A percentile compares a stretch with the other conserved stretches of the same genome.
Evolutionary conservation across 2,888 invertebrate species (phyloP).

Genomic region (Blera fallax): DNA sequence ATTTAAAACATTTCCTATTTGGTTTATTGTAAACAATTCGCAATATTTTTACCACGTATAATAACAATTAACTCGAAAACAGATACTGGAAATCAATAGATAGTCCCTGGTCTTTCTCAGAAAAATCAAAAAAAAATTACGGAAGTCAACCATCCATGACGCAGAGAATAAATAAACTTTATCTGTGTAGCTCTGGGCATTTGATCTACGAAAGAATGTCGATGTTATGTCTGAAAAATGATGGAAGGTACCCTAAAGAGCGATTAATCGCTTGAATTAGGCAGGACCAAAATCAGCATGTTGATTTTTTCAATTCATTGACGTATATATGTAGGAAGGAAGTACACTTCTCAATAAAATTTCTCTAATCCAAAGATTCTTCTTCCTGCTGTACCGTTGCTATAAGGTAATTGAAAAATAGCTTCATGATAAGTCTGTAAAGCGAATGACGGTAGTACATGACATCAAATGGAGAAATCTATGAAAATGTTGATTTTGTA

Average conservation of each 20-base stretch:
- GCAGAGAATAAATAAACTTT: not conserved
- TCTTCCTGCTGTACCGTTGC: too few relatives aligned
- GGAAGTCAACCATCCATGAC: not conserved
- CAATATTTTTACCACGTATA: not conserved
- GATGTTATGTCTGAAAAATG: not conserved
- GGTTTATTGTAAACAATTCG: too few relatives aligned
- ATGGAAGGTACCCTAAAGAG: not conserved
- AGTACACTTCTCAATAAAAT: too few relatives aligned
- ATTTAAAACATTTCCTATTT: not conserved
- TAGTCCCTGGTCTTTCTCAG: too few relatives aligned
- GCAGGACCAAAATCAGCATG: not conserved
- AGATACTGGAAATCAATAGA: not conserved
- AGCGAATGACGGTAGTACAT: too few relatives aligned
- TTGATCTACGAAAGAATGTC: not conserved
- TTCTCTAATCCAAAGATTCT: too few relatives aligned
- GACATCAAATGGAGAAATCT: too few relatives aligned
- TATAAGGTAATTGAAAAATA: too few relatives aligned
- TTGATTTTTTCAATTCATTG: not conserved
- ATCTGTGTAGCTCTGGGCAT: not conserved
- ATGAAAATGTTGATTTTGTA: too few relatives aligned
- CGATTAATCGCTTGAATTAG: not conserved
- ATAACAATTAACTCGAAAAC: conserved; percentile 8
- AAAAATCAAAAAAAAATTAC: not conserved
- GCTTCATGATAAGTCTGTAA: too few relatives aligned
- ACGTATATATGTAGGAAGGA: not conserved